A percentile compares a stretch with the other conserved stretches of the same genome.
phyloP scores from a whole-genome alignment of 1,140 invertebrate species.

The Euwallacea fornicatus region DNA sequence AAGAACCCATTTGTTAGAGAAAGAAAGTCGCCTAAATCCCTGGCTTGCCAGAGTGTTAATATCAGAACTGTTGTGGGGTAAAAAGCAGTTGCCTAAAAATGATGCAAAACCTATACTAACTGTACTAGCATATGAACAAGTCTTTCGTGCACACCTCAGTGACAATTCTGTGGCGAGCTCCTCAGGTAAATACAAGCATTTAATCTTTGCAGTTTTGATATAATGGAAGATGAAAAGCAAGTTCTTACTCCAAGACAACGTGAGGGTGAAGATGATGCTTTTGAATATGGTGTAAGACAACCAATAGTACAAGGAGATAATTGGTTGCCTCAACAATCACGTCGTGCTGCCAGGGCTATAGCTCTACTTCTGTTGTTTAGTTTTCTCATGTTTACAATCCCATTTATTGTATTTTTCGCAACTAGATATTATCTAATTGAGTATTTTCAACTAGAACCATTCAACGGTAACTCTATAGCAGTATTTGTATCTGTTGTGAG shows the following conservation, averaged over 20 bases:
- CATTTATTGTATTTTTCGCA: constrained; percentile 74
- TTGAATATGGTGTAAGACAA: neutral
- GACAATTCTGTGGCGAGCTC: constrained; percentile 41
- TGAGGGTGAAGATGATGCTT: neutral
- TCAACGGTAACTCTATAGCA: constrained; percentile 69
- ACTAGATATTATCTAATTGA: constrained; percentile 63
- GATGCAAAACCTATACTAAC: constrained; percentile 71
- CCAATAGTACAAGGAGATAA: neutral
- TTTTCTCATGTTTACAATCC: constrained; percentile 79
- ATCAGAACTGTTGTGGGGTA: constrained; percentile 81
- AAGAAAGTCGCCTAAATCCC: constrained; percentile 68
- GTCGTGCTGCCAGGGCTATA: constrained; percentile 58
- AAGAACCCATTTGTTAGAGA: constrained; percentile 63
- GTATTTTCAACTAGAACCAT: constrained; percentile 63
- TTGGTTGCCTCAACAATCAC: constrained; percentile 55
- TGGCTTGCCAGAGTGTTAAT: constrained; percentile 75
- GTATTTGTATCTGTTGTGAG: constrained; percentile 73
- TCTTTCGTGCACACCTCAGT: constrained; percentile 54
- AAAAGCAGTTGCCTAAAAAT: constrained; percentile 63
- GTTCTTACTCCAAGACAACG: constrained; percentile 12
- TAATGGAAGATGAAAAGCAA: constrained; percentile 24
- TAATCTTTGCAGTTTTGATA: constrained; percentile 42
- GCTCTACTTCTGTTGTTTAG: constrained; percentile 74
- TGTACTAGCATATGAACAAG: constrained; percentile 65
- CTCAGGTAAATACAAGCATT: constrained; percentile 46